Conservation (phyloP, 2,113 vertebrate genomes). For the Gallinago paraguaiae region DNA sequence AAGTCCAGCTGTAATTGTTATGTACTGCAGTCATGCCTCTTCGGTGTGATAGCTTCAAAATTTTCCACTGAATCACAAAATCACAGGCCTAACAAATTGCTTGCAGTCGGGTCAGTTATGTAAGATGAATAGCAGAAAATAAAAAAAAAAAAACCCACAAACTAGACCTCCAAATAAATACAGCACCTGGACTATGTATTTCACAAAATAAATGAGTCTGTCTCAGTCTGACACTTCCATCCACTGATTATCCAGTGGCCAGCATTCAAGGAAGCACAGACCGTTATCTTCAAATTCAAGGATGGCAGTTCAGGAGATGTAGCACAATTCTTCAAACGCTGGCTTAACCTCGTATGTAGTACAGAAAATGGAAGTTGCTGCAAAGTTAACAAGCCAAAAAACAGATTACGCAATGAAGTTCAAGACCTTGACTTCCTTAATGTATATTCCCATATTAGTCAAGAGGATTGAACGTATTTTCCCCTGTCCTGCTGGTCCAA, state of each 20-base stretch:
- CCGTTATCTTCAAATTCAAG: background rate
- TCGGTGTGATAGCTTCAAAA: background rate
- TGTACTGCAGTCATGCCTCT: background rate
- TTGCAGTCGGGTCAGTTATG: background rate
- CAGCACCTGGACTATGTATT: background rate
- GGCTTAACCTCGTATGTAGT: background rate
- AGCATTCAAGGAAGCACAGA: background rate
- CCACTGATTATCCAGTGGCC: too few species aligned
- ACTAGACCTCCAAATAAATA: background rate
- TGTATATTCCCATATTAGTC: fast-evolving
- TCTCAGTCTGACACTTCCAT: background rate
- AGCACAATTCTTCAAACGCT: background rate
- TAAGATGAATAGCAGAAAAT: background rate
- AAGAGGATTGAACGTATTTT: background rate
- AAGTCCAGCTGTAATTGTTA: background rate
- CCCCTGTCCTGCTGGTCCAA: background rate
- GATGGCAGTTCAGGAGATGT: background rate
- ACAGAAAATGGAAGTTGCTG: background rate
- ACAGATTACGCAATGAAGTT: background rate
- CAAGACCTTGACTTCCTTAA: background rate
- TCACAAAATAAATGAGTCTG: background rate
- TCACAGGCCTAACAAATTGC: background rate
- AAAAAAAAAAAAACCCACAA: background rate
- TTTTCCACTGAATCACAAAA: background rate
- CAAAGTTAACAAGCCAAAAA: background rate